Percentiles rank a stretch among this genome's conserved stretches.
Conservation (phyloP, 1,140 invertebrate genomes). For the Drosophila navojoa region DNA sequence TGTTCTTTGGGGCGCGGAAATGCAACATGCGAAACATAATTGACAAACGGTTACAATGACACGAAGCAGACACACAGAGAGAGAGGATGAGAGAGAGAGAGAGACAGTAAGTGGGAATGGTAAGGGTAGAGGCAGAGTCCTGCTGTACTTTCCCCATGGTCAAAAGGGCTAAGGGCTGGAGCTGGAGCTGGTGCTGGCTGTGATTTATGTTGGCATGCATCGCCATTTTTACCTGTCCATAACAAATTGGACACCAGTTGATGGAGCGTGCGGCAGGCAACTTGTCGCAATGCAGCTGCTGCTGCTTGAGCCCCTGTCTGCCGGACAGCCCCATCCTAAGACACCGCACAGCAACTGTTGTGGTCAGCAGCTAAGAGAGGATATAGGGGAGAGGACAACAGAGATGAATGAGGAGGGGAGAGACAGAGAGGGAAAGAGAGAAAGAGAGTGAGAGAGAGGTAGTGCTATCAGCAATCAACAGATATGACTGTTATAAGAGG, state of each 20-base stretch:
- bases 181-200: slow-evolving; percentile 3
- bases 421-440: not conserved
- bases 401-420: not conserved
- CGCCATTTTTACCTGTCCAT: slow-evolving; percentile 78
- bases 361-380: slow-evolving; percentile 4
- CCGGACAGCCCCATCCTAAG: too few relatives aligned
- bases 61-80: not conserved
- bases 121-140: too few relatives aligned
- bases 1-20: slow-evolving; percentile 46
- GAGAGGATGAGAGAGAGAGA: too few relatives aligned
- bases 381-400: not conserved
- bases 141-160: not conserved
- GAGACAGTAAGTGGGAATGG: not conserved
- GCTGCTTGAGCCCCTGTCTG: too few relatives aligned
- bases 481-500: too few relatives aligned
- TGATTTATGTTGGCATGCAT: slow-evolving; percentile 72
- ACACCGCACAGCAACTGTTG: not conserved
- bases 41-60: slow-evolving; percentile 69
- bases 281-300: slow-evolving; percentile 72
- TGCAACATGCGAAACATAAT: slow-evolving; percentile 75
- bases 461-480: not conserved
- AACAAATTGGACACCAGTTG: slow-evolving; percentile 81
- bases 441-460: not conserved
- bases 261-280: slow-evolving; percentile 58
- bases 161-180: not conserved